Base-by-base conservation (phyloP, 2,888 invertebrate species). In the Tortricodes alternella region DNA sequence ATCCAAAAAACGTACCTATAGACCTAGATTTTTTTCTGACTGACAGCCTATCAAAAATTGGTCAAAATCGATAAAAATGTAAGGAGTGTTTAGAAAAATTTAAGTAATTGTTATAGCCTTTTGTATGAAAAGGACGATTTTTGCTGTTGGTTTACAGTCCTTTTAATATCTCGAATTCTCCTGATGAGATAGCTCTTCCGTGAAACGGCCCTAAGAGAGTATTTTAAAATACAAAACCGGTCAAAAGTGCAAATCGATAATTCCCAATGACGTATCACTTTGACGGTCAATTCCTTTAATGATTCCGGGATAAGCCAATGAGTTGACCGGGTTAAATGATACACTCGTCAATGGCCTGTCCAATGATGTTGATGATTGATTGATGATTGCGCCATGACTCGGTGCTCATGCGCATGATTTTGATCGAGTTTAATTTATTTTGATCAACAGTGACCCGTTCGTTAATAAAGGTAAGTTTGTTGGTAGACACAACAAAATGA, bases 201-300 rank as follows among this genome's bases (percentile, higher is more conserved):
- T n/a, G n/a, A n/a, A n/a, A n/a, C n/a, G n/a, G n/a, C n/a, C n/a
- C n/a, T n/a, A n/a, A n/a, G n/a, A n/a, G 27, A 13, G 3, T 21
- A 8, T 9, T 8, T n/a, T 11, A 16, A 19, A 16, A 15, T 24
- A 38, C 11, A 15, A n/a, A 34, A 16, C 35, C 32, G 43, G 59
- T 52, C 48, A 60, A 48, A 37, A 61, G 56, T 53, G 49, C 59
- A 46, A 62, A 61, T 59, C 57, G 61, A 65, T 62, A 58, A 60
- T 55, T 43, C 9, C 34, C 58, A 59, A 57, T 59, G 57, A 16
- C 13, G 16, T 24, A 15, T 48, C 41, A 57, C 65, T 60, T 63
- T 65, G 64, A 37, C 44, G 35, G 41, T 21, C 55, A 55, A 49
- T 49, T 39, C 21, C 34, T 52, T 53, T 60, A 61, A 66, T 65